phyloP scores from a whole-genome alignment of 2,113 vertebrate genomes.

The human region GRCh38 chr14:89248001-89248500 shows the following conservation, averaged over 20 bases:
- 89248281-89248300: background rate
- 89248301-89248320: background rate
- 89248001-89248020: background rate
- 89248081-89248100: background rate
- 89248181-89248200: background rate
- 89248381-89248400: background rate
- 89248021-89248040: background rate
- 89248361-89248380: background rate
- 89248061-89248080: background rate
- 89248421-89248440: rapidly evolving
- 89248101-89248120: background rate
- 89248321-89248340: background rate
- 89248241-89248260: background rate
- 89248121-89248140: background rate
- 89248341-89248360: background rate
- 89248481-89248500: background rate
- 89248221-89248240: background rate
- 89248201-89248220: background rate
- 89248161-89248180: background rate
- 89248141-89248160: background rate
- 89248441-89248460: background rate
- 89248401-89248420: background rate
- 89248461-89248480: background rate
- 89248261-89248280: background rate
- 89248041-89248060: background rate